phyloP scores from a whole-genome alignment of 2,113 vertebrate genomes.

The Halichoeres trimaculatus region DNA sequence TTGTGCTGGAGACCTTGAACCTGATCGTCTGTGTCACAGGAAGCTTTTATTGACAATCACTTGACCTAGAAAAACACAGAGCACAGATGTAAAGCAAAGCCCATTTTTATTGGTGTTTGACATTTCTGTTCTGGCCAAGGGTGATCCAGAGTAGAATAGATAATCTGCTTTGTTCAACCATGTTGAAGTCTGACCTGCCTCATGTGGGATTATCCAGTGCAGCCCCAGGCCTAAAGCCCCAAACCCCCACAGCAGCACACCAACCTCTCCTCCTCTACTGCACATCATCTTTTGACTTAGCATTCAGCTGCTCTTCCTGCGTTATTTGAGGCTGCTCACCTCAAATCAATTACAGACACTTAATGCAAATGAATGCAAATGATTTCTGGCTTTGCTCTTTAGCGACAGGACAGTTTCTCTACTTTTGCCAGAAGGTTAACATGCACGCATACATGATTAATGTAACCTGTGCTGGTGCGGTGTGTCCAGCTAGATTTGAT shows the following conservation, averaged over 20 bases:
- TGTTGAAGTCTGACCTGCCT: constrained; percentile 48
- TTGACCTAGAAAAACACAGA: constrained; percentile 22
- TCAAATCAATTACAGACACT: constrained; percentile 39
- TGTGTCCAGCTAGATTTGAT: constrained; percentile 28
- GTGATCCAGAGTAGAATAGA: constrained; percentile 29
- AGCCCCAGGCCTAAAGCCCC: constrained; percentile 27
- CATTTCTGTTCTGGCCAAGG: constrained; percentile 32
- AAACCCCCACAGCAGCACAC: neutral
- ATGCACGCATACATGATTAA: constrained; percentile 42
- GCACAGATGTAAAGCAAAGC: constrained; percentile 3
- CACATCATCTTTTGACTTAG: neutral
- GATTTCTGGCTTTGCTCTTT: constrained; percentile 44
- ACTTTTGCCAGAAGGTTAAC: constrained; percentile 41
- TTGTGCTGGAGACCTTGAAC: constrained; percentile 18
- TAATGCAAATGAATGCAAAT: constrained; percentile 68
- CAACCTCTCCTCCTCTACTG: constrained; percentile 1
- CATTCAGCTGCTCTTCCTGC: constrained; percentile 6
- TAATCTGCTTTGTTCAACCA: constrained; percentile 66
- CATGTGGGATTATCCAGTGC: constrained; percentile 61
- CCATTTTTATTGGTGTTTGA: constrained; percentile 17
- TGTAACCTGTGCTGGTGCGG: constrained; percentile 25
- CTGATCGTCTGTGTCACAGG: neutral
- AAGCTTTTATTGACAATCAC: neutral
- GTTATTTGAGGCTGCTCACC: constrained; percentile 10
- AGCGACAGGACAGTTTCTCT: constrained; percentile 15